A percentile compares a stretch with the other conserved stretches of the same genome.
These are phyloP conservation scores for Pedicia rivosa DNA, from an alignment of 2,888 invertebrate genomes.

Conservation along the genomic window DNA sequence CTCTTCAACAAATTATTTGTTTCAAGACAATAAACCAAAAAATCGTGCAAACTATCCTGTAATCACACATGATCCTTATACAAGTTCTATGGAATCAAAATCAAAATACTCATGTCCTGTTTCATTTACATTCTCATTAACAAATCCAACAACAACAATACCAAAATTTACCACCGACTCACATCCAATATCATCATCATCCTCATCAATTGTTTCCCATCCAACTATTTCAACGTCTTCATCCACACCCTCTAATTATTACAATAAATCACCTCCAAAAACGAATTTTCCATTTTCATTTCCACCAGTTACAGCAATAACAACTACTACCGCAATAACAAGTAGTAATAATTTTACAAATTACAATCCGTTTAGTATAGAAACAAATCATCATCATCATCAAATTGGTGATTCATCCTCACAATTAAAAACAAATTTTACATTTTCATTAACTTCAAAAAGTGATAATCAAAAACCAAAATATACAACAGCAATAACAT, in stretches of 20 bases:
- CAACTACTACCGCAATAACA: neutral
- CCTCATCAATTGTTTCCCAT: conserved; percentile 1
- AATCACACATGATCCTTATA: too few species aligned
- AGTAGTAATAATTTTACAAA: neutral
- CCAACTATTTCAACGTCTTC: neutral
- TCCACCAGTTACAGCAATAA: neutral
- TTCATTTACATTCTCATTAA: conserved; percentile 5
- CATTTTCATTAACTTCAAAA: conserved; percentile 12
- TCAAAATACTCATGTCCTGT: too few species aligned
- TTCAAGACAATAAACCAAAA: too few species aligned
- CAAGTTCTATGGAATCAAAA: too few species aligned
- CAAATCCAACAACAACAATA: neutral
- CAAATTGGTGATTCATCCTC: conserved; percentile 8
- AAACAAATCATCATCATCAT: neutral
- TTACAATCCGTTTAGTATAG: neutral
- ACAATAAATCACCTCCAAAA: neutral
- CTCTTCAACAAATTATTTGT: too few species aligned
- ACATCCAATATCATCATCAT: neutral
- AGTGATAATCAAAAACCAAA: conserved; percentile 5
- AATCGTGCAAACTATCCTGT: too few species aligned
- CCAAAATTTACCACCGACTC: neutral
- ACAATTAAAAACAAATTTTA: conserved; percentile 10
- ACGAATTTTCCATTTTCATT: conserved; percentile 2
- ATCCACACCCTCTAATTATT: too few species aligned
- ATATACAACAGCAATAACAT: too few species aligned